Conservation (phyloP, 1,140 invertebrate species). For the Zaprionus taronus region DNA sequence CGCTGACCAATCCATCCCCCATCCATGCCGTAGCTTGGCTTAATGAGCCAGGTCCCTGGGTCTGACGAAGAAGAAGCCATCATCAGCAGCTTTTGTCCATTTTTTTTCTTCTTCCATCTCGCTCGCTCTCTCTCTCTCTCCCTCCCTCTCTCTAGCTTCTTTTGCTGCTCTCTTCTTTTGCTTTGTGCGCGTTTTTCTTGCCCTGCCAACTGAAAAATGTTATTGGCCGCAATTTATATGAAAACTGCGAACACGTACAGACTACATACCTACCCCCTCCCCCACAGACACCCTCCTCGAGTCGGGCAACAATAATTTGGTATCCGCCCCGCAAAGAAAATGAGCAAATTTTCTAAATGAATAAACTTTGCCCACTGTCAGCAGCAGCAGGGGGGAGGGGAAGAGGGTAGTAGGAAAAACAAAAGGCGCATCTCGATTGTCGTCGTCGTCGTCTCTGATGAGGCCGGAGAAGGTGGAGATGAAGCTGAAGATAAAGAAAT, state of each 20-base stretch:
- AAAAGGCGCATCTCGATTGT: constrained; percentile 39
- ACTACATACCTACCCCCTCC: constrained; percentile 46
- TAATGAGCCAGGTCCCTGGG: constrained; percentile 68
- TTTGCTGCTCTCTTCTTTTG: constrained; percentile 55
- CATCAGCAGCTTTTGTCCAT: constrained; percentile 81
- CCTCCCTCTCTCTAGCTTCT: constrained; percentile 12
- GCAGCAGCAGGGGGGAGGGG: constrained; percentile 3
- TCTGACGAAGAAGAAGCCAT: constrained; percentile 62
- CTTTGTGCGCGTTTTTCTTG: constrained; percentile 78
- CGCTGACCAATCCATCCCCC: constrained; percentile 45
- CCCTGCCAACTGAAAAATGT: constrained; percentile 79
- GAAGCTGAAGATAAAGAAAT: constrained; percentile 64
- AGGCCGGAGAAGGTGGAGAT: constrained; percentile 17
- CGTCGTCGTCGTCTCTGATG: constrained; percentile 33
- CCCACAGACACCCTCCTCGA: constrained; percentile 9
- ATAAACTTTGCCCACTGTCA: constrained; percentile 70
- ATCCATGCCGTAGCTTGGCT: constrained; percentile 34
- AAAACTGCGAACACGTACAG: constrained; percentile 79
- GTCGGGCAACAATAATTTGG: constrained; percentile 71
- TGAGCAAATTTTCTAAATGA: constrained; percentile 74
- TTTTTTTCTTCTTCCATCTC: constrained; percentile 50
- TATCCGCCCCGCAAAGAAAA: constrained; percentile 46
- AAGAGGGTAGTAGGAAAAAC: constrained; percentile 31
- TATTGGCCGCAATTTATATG: constrained; percentile 82
- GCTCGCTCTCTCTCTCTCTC: constrained; percentile 1